A percentile compares a stretch with the other conserved stretches of the same genome.
Conservation (phyloP, 2,888 invertebrate species). For the Pollenia griseotomentosa region DNA sequence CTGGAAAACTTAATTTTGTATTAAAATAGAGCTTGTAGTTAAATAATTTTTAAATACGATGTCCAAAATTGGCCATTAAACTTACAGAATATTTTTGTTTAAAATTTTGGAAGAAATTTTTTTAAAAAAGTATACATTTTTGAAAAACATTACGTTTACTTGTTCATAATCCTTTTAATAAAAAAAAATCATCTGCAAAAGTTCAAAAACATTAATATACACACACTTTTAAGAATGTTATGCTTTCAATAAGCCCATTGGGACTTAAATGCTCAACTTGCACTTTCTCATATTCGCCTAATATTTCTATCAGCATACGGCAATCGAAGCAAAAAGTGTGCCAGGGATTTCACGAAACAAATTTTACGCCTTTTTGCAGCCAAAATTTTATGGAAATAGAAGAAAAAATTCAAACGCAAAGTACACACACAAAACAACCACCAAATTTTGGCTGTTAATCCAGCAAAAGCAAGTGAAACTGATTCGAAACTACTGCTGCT, state of each 20-base stretch:
- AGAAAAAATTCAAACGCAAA: not conserved
- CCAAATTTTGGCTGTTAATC: constrained; percentile 17
- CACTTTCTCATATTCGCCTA: constrained; percentile 24
- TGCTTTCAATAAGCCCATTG: constrained; percentile 55
- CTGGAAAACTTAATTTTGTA: too few relatives aligned
- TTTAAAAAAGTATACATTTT: too few relatives aligned
- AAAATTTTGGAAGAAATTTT: too few relatives aligned
- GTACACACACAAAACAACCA: constrained; percentile 53
- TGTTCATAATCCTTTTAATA: too few relatives aligned
- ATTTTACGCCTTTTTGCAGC: constrained; percentile 78
- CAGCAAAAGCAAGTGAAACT: constrained; percentile 64
- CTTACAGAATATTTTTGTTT: too few relatives aligned
- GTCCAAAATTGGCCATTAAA: too few relatives aligned
- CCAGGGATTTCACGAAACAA: constrained; percentile 76
- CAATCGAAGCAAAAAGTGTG: constrained; percentile 70
- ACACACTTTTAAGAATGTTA: too few relatives aligned
- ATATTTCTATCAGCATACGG: constrained; percentile 57
- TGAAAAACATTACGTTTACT: too few relatives aligned
- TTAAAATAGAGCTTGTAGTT: too few relatives aligned
- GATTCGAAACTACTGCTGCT: constrained; percentile 63
- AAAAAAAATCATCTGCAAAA: too few relatives aligned
- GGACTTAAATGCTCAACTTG: constrained; percentile 6
- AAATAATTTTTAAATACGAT: too few relatives aligned
- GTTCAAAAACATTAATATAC: too few relatives aligned
- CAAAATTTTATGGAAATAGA: constrained; percentile 42